Evolutionary conservation across 2,113 vertebrate species (phyloP).

Genomic region (Lepisosteus oculatus): DNA sequence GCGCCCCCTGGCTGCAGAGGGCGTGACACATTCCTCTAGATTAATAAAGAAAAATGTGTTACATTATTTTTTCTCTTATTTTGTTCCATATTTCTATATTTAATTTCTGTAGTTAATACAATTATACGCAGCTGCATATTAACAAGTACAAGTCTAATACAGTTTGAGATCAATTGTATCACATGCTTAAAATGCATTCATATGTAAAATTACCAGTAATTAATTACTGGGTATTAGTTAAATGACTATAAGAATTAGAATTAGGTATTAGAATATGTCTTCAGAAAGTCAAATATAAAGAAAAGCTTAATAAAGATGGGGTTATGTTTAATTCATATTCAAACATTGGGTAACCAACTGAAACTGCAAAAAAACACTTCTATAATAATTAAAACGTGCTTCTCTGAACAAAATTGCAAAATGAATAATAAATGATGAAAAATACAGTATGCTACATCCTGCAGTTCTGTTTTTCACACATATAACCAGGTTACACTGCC

Average conservation of each 20-base stretch:
- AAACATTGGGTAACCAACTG: background rate
- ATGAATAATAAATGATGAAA: too few species aligned
- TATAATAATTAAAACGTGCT: background rate
- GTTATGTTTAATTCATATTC: background rate
- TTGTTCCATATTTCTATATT: background rate
- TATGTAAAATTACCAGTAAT: too few species aligned
- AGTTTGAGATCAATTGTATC: too few species aligned
- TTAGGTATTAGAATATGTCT: background rate
- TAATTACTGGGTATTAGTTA: background rate
- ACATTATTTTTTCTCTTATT: background rate
- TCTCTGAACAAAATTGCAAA: too few species aligned
- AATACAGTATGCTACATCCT: too few species aligned
- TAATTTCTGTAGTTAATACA: background rate
- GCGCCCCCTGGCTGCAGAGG: too few species aligned
- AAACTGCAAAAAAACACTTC: background rate
- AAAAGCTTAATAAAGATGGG: background rate
- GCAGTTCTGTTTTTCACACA: background rate
- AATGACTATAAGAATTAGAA: conserved; percentile 8
- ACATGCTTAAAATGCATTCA: too few species aligned
- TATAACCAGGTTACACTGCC: conserved; percentile 6
- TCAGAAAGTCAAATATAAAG: background rate
- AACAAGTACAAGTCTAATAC: too few species aligned
- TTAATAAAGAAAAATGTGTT: background rate
- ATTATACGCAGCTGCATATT: background rate
- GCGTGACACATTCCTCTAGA: too few species aligned